Base-by-base conservation (phyloP, 2,113 vertebrate genomes). In the Pelobates fuscus region DNA sequence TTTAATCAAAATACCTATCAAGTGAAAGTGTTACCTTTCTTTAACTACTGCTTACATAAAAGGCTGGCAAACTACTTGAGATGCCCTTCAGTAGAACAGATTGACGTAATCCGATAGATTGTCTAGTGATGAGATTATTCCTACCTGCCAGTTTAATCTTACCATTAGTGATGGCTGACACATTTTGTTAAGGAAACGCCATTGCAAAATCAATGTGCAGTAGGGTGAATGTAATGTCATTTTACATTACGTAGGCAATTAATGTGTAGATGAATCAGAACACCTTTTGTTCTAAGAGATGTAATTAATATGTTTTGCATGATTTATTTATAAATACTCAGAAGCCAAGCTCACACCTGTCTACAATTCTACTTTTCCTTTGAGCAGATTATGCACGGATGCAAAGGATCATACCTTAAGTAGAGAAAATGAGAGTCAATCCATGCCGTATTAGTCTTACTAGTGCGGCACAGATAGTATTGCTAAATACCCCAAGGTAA, bases 71-170 rank as follows among this genome's bases (percentile, higher is more conserved):
- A 54, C 44, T 49, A 49, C 17, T 49, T 49, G 12, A 17, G 37
- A 73, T 81, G 37, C 11, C 43, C 44, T 75, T 58, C 0, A 0
- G 57, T 21, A 67, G 77, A 71, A 26, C 5, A 71, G 70, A 44
- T 0, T 7, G 49, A 23, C 12, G 43, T 82, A 77, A 75, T 80
- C 81, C 26, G 71, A 55, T 12, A 26, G 1, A 8, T 76, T 86
- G 79, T 78, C 78, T 77, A 58, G 67, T 71, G 85, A 71, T 79
- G 8, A 44, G 77, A 41, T 21, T 26, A 67, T 79, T 81, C 79
- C 70, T 80, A 80, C 80, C 82, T 86, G 81, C 17, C 15, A 1
- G 5, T 18, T 18, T 49, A 2, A 49, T 11, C 44, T 17, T 18
- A 4, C 5, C 7, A 12, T 12, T 41, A 8, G 17, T 17, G 15